Evolutionary conservation across 2,797 vertebrate species (phyloP), one percentile per base, ranked within the genome.

Genomic region (Hafferia zeledoni): DNA sequence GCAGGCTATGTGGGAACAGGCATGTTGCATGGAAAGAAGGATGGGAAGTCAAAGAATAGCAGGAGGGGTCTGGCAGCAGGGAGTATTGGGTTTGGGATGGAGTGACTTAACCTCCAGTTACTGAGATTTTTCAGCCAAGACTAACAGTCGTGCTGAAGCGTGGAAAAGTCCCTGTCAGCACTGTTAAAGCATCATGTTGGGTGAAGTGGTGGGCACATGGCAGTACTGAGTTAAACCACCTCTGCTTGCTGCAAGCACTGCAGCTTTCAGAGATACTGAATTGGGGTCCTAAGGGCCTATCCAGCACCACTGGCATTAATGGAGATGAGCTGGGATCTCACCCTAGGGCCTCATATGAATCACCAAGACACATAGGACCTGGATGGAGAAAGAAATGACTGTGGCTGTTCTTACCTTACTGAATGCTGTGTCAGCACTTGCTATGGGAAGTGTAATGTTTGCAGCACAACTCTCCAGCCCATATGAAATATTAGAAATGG

Each of bases 81-180:
- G 20, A 46, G 12, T 35, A 17, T 44, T 80, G 37, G 79, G 72
- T 94, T 94, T 94, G 87, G 82, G 79, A 78, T 55, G 27, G 55
- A 95, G 67, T 15, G 25, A 69, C 65, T 89, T 77, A 81, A 88
- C 39, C 79, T 93, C 49, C 57, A 65, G 41, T 53, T 88, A 50
- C 57, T 8, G 27, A 22, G 31, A 43, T 31, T 71, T 90, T 71
- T 78, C 65, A 71, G 82, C 85, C 95, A 95, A 94, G 69, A 83
- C 43, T 71, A 93, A 88, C 57, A 78, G n/a, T 83, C 0, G 3
- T 65, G 57, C n/a, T 87, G 37, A 92, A 60, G 76, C 46, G 76
- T 80, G 61, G 93, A 94, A 94, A 93, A 94, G 84, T 49, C 53
- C 53, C 68, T 95, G 84, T 91, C 91, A 93, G 82, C 84, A 14